Evolutionary conservation across 2,797 vertebrate genomes (phyloP), one percentile per base, ranked within the genome.

Genomic region (Oreochromis mossambicus): DNA sequence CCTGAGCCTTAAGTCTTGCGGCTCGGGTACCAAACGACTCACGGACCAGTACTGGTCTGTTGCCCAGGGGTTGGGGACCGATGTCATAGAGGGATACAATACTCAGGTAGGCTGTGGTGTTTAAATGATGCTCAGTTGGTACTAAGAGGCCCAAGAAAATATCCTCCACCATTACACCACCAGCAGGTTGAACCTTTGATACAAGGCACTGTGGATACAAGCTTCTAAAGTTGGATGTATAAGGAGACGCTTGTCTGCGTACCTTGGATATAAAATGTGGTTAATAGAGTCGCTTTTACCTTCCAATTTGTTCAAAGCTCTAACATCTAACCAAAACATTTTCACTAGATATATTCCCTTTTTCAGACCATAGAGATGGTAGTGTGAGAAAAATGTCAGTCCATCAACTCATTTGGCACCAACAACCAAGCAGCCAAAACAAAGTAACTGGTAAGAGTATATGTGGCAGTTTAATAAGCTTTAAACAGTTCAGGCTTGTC

Each of bases 321-420:
- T 70, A 43, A 15, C 13, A 0, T 70, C 66, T 70, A 43, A 26
- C 66, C 21, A 70, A 43, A 43, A 15, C 13, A 70, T 46, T 17
- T 0, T 3, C 13, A 68, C 63, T 68, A 9, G 21, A 43, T 70
- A 26, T 43, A 0, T 68, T 68, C 0, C 26, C 63, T 43, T 68
- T 68, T 43, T 15, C 38, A 6, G 13, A 68, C 3, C n/a, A 26
- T 68, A 24, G 36, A 68, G 38, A 26, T 6, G 3, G 13, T 24
- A 24, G 29, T 19, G 56, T 34, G n/a, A 41, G 63, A 41, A 68
- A 68, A 68, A 14, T 68, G n/a, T 38, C 61, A 66, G 7, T 1
- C 36, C 19, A 8, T 66, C 61, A 66, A 21, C 61, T 38, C 12
- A 21, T 24, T 38, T 8, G 61, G 36, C 19, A 66, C 36, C 61